Conservation (phyloP, 2,797 vertebrate species). For the Pipistrellus kuhlii region DNA sequence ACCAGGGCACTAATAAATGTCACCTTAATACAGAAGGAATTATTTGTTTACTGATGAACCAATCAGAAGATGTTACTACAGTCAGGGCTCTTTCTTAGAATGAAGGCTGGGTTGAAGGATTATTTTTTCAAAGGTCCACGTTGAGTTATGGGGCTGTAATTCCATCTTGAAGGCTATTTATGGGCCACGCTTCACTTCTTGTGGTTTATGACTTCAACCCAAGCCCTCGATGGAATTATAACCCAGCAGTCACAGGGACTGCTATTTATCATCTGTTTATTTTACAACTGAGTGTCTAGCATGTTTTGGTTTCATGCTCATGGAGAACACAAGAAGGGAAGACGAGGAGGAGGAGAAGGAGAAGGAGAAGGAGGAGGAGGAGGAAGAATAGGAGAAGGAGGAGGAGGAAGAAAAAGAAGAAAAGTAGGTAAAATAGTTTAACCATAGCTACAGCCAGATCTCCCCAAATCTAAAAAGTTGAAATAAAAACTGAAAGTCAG, state of each 20-base stretch:
- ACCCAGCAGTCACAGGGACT: constrained; percentile 63
- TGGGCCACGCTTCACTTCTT: constrained; percentile 75
- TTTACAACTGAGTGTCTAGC: constrained; percentile 67
- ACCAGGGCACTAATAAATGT: not conserved
- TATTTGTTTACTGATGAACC: constrained; percentile 2
- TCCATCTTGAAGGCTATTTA: constrained; percentile 72
- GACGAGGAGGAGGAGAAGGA: not conserved
- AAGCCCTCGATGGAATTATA: constrained; percentile 69
- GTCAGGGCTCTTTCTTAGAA: not conserved
- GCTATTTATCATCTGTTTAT: constrained; percentile 79
- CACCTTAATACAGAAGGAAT: not conserved
- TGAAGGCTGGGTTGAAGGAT: constrained; percentile 51
- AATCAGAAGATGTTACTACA: constrained; percentile 36
- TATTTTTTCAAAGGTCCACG: constrained; percentile 66
- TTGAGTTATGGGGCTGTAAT: constrained; percentile 71
- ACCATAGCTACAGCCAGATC: not conserved
- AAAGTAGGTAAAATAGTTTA: not conserved
- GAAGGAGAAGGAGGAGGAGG: not conserved
- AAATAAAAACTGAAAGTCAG: constrained; percentile 34
- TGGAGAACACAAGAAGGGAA: constrained; percentile 53
- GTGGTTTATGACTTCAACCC: constrained; percentile 79
- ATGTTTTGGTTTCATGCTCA: constrained; percentile 69
- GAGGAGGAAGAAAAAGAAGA: not conserved
- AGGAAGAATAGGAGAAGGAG: not conserved
- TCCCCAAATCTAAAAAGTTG: not conserved